Evolutionary conservation across 2,797 vertebrate species (phyloP).

Genomic region (Pantherophis alleghaniensis): DNA sequence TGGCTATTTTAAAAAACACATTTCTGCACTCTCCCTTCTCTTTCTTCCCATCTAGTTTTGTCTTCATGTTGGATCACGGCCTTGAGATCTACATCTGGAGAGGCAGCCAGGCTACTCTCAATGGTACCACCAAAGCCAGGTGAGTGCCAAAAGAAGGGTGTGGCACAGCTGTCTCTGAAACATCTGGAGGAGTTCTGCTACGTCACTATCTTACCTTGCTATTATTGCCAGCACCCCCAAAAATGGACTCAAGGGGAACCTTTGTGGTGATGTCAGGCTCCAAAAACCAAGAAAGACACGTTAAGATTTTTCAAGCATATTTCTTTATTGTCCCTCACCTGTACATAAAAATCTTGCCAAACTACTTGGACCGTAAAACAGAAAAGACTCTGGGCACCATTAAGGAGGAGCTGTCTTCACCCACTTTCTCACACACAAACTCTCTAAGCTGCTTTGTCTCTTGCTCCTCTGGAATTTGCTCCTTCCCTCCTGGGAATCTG

Average conservation of each 20-base stretch:
- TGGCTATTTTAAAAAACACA: neutral
- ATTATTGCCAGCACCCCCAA: neutral
- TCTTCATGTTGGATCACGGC: conserved; percentile 89
- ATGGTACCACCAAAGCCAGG: conserved; percentile 38
- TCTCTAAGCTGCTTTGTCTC: neutral
- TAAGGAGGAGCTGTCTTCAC: neutral
- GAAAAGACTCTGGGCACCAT: neutral
- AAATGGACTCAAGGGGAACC: neutral
- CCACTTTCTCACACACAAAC: neutral
- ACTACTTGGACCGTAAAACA: neutral
- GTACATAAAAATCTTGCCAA: neutral
- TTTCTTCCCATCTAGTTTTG: conserved; percentile 75
- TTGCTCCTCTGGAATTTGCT: neutral
- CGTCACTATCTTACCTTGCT: neutral
- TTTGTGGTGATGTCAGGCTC: neutral
- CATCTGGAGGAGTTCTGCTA: neutral
- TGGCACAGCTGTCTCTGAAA: neutral
- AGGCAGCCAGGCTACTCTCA: conserved; percentile 87
- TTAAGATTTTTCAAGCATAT: neutral
- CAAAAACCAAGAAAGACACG: neutral
- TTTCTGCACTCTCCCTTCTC: neutral
- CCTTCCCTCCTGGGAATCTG: neutral
- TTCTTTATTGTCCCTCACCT: neutral
- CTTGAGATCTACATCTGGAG: conserved; percentile 89
- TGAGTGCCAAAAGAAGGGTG: accelerated